A percentile compares a stretch with the other conserved stretches of the same genome.
Evolutionary conservation across 2,797 vertebrate species (phyloP).

Genomic region (Falco naumanni): DNA sequence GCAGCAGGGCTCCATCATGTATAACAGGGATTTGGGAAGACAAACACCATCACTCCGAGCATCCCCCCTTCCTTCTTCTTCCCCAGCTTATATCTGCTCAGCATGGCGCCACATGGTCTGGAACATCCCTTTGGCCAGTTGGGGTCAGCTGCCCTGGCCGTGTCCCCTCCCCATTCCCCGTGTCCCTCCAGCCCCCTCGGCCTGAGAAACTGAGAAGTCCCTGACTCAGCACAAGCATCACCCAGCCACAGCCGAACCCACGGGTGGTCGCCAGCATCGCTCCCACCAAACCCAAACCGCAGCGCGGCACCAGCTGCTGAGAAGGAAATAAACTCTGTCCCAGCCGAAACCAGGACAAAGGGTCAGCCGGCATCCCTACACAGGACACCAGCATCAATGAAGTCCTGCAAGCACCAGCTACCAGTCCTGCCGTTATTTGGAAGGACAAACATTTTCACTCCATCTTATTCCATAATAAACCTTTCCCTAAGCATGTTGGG

Average conservation of each 20-base stretch:
- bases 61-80: fast-evolving
- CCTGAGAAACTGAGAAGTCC: too few species aligned
- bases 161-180: background rate
- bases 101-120: too few species aligned
- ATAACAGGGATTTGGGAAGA: background rate
- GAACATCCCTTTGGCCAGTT: background rate
- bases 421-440: background rate
- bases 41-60: fast-evolving
- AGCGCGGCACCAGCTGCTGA: too few species aligned
- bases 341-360: too few species aligned
- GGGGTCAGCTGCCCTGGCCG: background rate
- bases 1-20: background rate
- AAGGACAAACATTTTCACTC: background rate
- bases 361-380: background rate
- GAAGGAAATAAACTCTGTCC: too few species aligned
- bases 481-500: background rate
- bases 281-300: too few species aligned
- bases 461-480: background rate
- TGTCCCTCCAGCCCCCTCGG: background rate
- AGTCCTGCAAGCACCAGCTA: background rate
- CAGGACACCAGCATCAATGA: background rate
- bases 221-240: too few species aligned
- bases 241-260: too few species aligned
- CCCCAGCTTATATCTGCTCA: too few species aligned
- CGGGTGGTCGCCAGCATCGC: too few species aligned